These are phyloP conservation scores for Latheticus oryzae DNA, from an alignment of 2,888 invertebrate species.

Conservation along the genomic window DNA sequence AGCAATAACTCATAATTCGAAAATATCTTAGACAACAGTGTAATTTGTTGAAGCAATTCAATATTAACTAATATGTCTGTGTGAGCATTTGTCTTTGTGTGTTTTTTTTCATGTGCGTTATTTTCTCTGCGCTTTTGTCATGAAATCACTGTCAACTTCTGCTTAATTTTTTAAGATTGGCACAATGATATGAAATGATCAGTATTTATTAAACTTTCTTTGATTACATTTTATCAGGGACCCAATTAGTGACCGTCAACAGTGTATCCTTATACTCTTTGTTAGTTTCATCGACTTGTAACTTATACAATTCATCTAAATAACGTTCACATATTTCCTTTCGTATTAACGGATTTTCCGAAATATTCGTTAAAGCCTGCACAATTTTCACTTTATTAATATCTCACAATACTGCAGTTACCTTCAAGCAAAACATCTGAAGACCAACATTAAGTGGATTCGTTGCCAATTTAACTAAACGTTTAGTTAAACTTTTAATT, in stretches of 20 bases:
- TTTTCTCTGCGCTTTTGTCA: too few species aligned
- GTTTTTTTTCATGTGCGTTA: too few species aligned
- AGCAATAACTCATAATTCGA: too few species aligned
- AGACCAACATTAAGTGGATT: conserved; percentile 40
- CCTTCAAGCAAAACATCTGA: conserved; percentile 35
- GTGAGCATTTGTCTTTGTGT: too few species aligned
- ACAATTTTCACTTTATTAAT: background rate
- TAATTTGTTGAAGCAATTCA: too few species aligned
- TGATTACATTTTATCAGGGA: conserved; percentile 7
- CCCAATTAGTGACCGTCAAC: conserved; percentile 11
- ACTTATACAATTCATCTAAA: conserved; percentile 3
- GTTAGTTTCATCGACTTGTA: conserved; percentile 28
- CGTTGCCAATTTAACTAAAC: conserved; percentile 51
- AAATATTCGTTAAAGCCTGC: conserved; percentile 35
- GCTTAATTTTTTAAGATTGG: background rate
- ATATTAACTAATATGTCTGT: too few species aligned
- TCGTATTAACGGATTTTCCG: conserved; percentile 28
- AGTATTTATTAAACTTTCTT: too few species aligned
- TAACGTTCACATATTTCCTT: conserved; percentile 18
- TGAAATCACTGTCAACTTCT: background rate
- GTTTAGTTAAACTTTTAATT: conserved; percentile 52
- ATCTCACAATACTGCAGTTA: background rate
- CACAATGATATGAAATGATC: too few species aligned
- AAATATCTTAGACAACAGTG: too few species aligned
- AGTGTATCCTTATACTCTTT: conserved; percentile 18